Evolutionary conservation across 2,797 vertebrate species (phyloP).

Genomic region (Morelia viridis): DNA sequence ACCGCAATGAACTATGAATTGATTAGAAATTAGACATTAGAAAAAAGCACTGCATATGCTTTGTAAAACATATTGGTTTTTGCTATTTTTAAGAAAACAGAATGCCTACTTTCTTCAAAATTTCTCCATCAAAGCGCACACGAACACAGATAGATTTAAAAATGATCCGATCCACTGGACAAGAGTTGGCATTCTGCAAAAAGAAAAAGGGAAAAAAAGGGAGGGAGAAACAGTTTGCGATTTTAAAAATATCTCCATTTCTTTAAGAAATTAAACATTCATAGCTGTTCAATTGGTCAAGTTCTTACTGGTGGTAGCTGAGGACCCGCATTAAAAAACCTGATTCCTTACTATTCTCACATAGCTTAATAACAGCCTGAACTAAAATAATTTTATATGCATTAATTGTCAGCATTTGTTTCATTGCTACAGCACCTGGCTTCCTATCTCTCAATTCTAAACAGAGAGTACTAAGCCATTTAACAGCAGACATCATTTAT

Average conservation of each 20-base stretch:
- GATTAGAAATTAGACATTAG: not conserved
- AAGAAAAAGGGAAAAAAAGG: not conserved
- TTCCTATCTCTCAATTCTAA: not conserved
- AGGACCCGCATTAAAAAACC: not conserved
- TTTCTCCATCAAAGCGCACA: slow-evolving; percentile 84
- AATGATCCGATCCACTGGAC: slow-evolving; percentile 90
- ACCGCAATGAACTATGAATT: slow-evolving; percentile 10
- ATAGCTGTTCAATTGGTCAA: not conserved
- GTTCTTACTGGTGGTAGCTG: not conserved
- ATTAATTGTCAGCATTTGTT: not conserved
- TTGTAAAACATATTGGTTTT: not conserved
- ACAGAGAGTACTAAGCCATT: not conserved
- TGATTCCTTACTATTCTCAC: not conserved
- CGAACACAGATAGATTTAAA: slow-evolving; percentile 88
- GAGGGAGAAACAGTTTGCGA: not conserved
- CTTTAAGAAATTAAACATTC: not conserved
- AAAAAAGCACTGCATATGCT: not conserved
- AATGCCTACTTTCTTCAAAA: slow-evolving; percentile 85
- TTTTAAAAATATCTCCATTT: slow-evolving; percentile 18
- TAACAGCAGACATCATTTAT: not conserved
- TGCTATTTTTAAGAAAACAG: not conserved
- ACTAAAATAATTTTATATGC: not conserved
- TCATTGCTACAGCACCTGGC: not conserved
- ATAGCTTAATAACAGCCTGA: not conserved
- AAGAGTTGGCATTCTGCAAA: slow-evolving; percentile 93